These are phyloP conservation scores for Bungarus multicinctus DNA, from an alignment of 2,113 vertebrate species.

Conservation along the genomic window DNA sequence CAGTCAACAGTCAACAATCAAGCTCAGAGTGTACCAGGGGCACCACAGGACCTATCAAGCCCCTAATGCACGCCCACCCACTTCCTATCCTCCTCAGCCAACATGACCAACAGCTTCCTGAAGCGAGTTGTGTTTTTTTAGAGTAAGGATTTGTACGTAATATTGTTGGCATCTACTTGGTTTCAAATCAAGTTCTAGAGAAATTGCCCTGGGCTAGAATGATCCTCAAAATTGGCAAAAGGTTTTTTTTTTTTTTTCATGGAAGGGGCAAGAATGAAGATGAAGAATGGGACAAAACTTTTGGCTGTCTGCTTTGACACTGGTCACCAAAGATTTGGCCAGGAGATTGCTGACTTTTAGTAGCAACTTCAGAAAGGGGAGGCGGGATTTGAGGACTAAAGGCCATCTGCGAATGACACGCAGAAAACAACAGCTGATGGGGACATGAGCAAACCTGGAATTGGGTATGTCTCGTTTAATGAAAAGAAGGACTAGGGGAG, in stretches of 20 bases:
- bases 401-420: neutral
- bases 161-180: neutral
- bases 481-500: too few relatives aligned
- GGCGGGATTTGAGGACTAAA: neutral
- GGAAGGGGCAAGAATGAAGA: neutral
- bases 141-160: neutral
- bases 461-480: too few relatives aligned
- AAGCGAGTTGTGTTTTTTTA: neutral
- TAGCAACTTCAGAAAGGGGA: neutral
- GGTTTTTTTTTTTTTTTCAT: neutral
- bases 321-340: neutral
- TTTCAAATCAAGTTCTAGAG: neutral
- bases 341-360: neutral
- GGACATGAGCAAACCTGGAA: neutral
- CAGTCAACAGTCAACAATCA: neutral
- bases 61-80: neutral
- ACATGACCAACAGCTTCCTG: neutral
- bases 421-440: neutral
- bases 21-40: neutral
- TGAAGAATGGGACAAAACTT: neutral
- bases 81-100: neutral
- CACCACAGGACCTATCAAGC: neutral
- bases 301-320: neutral
- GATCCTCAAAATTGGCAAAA: neutral
- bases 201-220: neutral